Percentiles rank a stretch among this genome's conserved stretches.
phyloP scores from a whole-genome alignment of 2,888 invertebrate genomes.

The Empis livida region DNA sequence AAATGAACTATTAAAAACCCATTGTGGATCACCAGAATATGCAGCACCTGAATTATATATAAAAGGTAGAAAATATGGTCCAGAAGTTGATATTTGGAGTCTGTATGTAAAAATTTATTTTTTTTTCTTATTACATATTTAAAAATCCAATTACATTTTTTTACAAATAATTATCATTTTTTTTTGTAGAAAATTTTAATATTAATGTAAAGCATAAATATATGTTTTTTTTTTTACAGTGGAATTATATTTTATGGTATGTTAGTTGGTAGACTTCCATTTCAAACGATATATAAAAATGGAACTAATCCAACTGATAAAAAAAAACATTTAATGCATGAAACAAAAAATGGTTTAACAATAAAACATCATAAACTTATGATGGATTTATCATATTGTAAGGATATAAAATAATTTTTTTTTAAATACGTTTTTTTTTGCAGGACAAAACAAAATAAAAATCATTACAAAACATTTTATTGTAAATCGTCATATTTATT shows the following conservation, averaged over 20 bases:
- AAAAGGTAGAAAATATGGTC: conserved; percentile 54
- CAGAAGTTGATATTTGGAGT: conserved; percentile 69
- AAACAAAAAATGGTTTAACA: conserved; percentile 52
- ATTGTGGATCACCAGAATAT: conserved; percentile 68
- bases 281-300: conserved; percentile 37
- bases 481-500: too few relatives aligned
- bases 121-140: too few relatives aligned
- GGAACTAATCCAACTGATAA: conserved; percentile 40
- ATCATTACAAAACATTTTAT: too few relatives aligned
- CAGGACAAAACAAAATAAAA: not conserved
- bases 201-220: too few relatives aligned
- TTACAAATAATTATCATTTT: too few relatives aligned
- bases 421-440: not conserved
- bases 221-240: conserved; percentile 31
- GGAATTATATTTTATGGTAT: conserved; percentile 65
- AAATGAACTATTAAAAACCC: conserved; percentile 50
- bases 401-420: conserved; percentile 2
- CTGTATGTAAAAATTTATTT: conserved; percentile 35
- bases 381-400: conserved; percentile 12
- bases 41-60: conserved; percentile 66
- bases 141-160: too few relatives aligned
- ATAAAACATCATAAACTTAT: conserved; percentile 41
- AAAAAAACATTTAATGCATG: conserved; percentile 47
- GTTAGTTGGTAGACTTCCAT: conserved; percentile 59
- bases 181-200: too few relatives aligned